These are phyloP conservation scores for Digitonthophagus gazella DNA, from an alignment of 2,888 invertebrate genomes.

Conservation along the genomic window DNA sequence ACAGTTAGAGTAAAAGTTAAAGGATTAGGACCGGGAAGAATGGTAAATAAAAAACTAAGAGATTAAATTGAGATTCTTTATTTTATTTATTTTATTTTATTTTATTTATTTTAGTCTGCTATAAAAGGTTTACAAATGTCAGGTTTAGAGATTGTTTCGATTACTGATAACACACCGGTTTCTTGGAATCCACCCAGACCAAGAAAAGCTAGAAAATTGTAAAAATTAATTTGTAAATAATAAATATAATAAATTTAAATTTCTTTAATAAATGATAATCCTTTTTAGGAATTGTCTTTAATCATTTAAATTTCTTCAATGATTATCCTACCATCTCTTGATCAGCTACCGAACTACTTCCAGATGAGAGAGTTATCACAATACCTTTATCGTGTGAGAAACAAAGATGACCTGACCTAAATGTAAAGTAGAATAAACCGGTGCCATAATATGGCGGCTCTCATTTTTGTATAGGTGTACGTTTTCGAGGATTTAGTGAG, in stretches of 20 bases:
- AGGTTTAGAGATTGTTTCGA: slow-evolving; percentile 84
- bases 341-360: background rate
- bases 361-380: background rate
- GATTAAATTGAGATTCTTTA: too few species aligned
- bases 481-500: background rate
- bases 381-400: background rate
- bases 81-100: too few species aligned
- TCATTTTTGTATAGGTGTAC: background rate
- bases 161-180: slow-evolving; percentile 88
- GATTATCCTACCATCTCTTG: background rate
- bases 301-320: too few species aligned
- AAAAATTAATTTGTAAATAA: slow-evolving; percentile 43
- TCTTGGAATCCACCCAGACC: slow-evolving; percentile 81
- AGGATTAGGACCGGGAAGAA: slow-evolving; percentile 86
- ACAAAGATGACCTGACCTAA: background rate
- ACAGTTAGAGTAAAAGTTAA: slow-evolving; percentile 74
- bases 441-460: background rate
- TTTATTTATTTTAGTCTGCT: slow-evolving; percentile 67
- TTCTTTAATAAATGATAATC: too few species aligned
- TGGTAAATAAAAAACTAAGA: slow-evolving; percentile 67
- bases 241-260: background rate
- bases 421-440: background rate
- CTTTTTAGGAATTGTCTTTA: too few species aligned
- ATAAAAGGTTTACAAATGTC: slow-evolving; percentile 93
- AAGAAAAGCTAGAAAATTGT: slow-evolving; percentile 81